Evolutionary conservation across 2,888 invertebrate genomes (phyloP).

Genomic region (Gastracanthus pulcherrimus): DNA sequence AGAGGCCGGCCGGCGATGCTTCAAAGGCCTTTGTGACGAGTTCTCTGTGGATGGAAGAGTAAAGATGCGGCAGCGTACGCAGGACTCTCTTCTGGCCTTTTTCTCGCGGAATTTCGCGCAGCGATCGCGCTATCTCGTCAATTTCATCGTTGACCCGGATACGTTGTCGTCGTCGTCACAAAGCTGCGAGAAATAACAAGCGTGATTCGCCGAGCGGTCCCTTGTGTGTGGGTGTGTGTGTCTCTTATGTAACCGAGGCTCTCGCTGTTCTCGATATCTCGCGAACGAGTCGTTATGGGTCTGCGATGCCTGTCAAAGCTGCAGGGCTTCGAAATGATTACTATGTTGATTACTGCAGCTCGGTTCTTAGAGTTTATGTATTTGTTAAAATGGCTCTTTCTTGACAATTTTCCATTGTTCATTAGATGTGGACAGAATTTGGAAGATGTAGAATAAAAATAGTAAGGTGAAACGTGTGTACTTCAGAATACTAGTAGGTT

Average conservation of each 20-base stretch:
- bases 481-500: too few relatives aligned
- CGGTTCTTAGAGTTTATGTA: too few relatives aligned
- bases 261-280: background rate
- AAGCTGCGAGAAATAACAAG: conserved; percentile 5
- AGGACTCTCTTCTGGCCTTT: background rate
- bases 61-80: background rate
- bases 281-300: background rate
- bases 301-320: too few relatives aligned
- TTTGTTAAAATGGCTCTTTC: too few relatives aligned
- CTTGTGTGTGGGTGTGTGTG: too few relatives aligned
- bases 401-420: too few relatives aligned
- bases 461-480: too few relatives aligned
- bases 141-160: conserved; percentile 30
- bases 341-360: too few relatives aligned
- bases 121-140: background rate
- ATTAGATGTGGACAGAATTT: too few relatives aligned
- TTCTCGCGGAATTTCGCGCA: background rate
- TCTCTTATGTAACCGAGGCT: background rate
- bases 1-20: background rate
- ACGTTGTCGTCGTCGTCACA: background rate
- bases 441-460: too few relatives aligned
- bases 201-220: background rate
- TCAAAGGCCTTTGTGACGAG: background rate
- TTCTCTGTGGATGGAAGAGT: background rate
- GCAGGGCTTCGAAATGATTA: background rate